These are phyloP conservation scores for Blastobasis lacticolella DNA, from an alignment of 2,888 invertebrate genomes.

Conservation along the genomic window DNA sequence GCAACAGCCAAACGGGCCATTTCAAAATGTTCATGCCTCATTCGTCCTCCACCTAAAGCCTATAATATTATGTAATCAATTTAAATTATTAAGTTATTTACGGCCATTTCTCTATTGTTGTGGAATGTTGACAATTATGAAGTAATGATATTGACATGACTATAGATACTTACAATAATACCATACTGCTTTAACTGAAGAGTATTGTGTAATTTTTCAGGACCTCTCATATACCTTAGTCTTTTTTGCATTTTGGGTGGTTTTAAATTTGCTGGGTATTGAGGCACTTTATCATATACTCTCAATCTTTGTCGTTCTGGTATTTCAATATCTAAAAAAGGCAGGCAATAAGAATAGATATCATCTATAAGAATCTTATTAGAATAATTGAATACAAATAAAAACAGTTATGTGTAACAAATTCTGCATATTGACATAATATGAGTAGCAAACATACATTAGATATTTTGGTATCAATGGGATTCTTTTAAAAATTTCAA, in stretches of 20 bases:
- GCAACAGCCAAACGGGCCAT: conserved; percentile 87
- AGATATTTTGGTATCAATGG: no score
- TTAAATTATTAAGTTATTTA: no score
- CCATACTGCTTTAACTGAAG: conserved; percentile 95
- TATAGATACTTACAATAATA: conserved; percentile 80
- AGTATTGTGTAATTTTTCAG: conserved; percentile 88
- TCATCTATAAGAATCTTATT: not conserved
- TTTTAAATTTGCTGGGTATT: conserved; percentile 76
- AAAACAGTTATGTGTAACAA: no score
- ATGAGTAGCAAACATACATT: no score
- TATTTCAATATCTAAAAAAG: conserved; percentile 77
- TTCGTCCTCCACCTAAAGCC: conserved; percentile 89
- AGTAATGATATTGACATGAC: not conserved
- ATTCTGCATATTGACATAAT: no score
- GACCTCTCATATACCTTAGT: conserved; percentile 90
- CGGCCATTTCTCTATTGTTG: not conserved
- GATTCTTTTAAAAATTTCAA: no score
- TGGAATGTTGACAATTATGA: not conserved
- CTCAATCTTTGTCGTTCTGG: conserved; percentile 82
- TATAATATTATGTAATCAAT: conserved; percentile 31
- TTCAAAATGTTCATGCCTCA: conserved; percentile 89
- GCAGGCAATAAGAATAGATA: not conserved
- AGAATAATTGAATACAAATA: no score
- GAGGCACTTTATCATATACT: conserved; percentile 83
- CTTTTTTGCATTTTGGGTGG: conserved; percentile 91